A percentile compares a stretch with the other conserved stretches of the same genome.
These are phyloP conservation scores for Eilema depressum DNA, from an alignment of 2,888 invertebrate genomes.

Conservation along the genomic window DNA sequence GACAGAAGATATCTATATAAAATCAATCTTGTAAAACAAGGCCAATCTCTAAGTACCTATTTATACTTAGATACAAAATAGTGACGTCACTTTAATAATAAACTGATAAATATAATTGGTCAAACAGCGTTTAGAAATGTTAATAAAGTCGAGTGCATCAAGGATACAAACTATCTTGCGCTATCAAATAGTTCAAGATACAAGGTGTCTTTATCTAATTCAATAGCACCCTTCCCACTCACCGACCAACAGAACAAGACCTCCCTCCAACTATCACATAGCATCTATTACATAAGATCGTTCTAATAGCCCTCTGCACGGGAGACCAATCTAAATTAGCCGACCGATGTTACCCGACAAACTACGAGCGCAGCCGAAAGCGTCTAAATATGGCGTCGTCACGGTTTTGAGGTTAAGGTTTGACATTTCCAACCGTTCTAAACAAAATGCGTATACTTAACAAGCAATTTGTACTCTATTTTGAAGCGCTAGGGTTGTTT, in stretches of 20 bases:
- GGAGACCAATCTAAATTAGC: slow-evolving; percentile 63
- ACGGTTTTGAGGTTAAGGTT: slow-evolving; percentile 87
- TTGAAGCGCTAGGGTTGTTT: slow-evolving; percentile 57
- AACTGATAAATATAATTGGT: slow-evolving; percentile 20
- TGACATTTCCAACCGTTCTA: slow-evolving; percentile 82
- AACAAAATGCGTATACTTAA: slow-evolving; percentile 56
- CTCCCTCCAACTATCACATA: slow-evolving; percentile 46
- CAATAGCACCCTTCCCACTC: slow-evolving; percentile 69
- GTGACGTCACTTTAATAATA: slow-evolving; percentile 17
- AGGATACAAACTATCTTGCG: slow-evolving; percentile 57
- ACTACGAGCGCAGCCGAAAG: slow-evolving; percentile 71
- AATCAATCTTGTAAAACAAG: neutral
- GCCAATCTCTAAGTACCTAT: neutral
- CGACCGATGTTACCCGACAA: slow-evolving; percentile 60
- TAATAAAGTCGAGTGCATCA: slow-evolving; percentile 53
- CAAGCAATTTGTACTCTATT: slow-evolving; percentile 48
- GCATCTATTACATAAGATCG: slow-evolving; percentile 37
- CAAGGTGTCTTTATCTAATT: slow-evolving; percentile 76
- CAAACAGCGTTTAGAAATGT: slow-evolving; percentile 37
- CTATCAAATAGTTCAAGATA: slow-evolving; percentile 71
- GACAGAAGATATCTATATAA: neutral
- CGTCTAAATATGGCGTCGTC: slow-evolving; percentile 80
- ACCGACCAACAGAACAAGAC: slow-evolving; percentile 60
- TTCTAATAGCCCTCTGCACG: slow-evolving; percentile 35
- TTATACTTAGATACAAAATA: neutral